These are phyloP conservation scores for Florisuga fusca DNA, from an alignment of 2,797 vertebrate species.

Conservation along the genomic window DNA sequence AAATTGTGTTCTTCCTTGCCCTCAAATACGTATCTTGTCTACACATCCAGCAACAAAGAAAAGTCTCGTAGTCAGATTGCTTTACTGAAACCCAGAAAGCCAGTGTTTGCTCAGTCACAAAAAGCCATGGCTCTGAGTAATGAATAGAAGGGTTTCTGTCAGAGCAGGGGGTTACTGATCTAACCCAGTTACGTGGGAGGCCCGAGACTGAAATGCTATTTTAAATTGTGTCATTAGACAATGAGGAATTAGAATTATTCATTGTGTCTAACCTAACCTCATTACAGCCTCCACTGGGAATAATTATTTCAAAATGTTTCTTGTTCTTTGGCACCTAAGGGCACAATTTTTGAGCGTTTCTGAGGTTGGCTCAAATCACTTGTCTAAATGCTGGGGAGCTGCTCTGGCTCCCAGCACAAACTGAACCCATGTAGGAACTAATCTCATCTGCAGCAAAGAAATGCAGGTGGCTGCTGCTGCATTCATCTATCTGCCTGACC, in stretches of 20 bases:
- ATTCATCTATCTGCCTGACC: background rate
- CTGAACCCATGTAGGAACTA: background rate
- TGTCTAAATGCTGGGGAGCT: background rate
- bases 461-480: background rate
- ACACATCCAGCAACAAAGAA: background rate
- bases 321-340: conserved; percentile 32
- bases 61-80: background rate
- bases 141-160: background rate
- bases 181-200: conserved; percentile 43
- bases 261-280: conserved; percentile 51
- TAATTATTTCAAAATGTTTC: conserved; percentile 40
- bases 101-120: background rate
- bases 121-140: background rate
- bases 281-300: conserved; percentile 25
- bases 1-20: background rate
- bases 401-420: background rate
- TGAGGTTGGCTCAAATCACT: background rate
- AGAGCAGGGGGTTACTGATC: background rate
- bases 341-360: conserved; percentile 5
- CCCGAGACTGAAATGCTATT: conserved; percentile 12
- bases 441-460: background rate
- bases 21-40: background rate
- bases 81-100: background rate
- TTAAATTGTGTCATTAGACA: conserved; percentile 57
- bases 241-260: conserved; percentile 50